Percentiles rank a stretch among this genome's conserved stretches.
Conservation (phyloP, 2,797 vertebrate species). For the Fundulus diaphanus region DNA sequence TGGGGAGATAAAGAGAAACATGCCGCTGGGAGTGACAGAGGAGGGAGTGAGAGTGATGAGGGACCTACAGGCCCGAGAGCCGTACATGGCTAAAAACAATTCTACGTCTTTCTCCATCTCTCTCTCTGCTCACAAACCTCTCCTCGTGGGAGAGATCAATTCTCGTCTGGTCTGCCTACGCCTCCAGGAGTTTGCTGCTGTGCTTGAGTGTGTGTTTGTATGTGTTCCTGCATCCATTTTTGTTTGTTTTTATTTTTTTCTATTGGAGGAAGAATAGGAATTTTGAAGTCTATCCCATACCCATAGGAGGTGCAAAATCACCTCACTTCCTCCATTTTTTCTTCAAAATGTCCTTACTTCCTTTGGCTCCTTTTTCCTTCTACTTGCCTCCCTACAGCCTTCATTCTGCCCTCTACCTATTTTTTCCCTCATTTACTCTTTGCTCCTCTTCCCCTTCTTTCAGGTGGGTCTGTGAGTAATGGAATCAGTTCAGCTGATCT, state of each 20-base stretch:
- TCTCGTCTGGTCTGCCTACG: conserved; percentile 81
- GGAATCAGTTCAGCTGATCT: conserved; percentile 77
- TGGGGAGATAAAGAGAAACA: conserved; percentile 74
- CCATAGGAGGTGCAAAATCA: conserved; percentile 44
- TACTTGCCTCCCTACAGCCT: conserved; percentile 21
- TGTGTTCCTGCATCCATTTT: conserved; percentile 51
- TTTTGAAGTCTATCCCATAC: conserved; percentile 57
- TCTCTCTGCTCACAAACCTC: conserved; percentile 51
- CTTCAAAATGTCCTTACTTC: not conserved
- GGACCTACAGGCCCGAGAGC: conserved; percentile 73
- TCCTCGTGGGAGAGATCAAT: conserved; percentile 83
- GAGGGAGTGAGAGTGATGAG: conserved; percentile 66
- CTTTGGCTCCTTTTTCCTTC: conserved; percentile 29
- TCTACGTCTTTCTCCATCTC: conserved; percentile 58
- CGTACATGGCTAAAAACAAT: conserved; percentile 75
- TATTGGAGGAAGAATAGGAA: conserved; percentile 57
- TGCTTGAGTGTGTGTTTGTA: conserved; percentile 60
- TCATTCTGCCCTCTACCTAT: conserved; percentile 51
- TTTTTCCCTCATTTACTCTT: conserved; percentile 37
- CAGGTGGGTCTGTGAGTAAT: conserved; percentile 74
- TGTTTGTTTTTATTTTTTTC: conserved; percentile 38
- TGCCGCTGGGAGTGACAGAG: conserved; percentile 65
- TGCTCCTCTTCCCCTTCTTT: conserved; percentile 56
- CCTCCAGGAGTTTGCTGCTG: conserved; percentile 79
- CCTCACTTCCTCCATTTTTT: conserved; percentile 53